phyloP scores from a whole-genome alignment of 2,888 invertebrate genomes.

The Cerceris rybyensis region DNA sequence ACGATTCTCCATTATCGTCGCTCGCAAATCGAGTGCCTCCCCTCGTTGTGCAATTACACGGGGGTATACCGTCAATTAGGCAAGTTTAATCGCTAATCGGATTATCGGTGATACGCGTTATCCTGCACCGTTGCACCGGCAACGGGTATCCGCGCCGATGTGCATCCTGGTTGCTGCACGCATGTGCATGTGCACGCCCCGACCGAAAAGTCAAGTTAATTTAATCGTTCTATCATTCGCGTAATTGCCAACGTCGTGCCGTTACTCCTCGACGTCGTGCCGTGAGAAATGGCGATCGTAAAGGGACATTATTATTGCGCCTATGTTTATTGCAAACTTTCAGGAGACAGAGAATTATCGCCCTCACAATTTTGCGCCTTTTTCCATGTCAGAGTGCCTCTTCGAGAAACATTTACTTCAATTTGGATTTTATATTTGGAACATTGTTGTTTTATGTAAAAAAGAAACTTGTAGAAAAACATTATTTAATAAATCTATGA shows the following conservation, averaged over 20 bases:
- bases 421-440: too few species aligned
- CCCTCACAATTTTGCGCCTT: too few species aligned
- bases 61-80: slow-evolving; percentile 65
- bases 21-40: slow-evolving; percentile 48
- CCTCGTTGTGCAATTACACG: slow-evolving; percentile 56
- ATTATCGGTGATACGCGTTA: slow-evolving; percentile 64
- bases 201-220: slow-evolving; percentile 58
- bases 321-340: background rate
- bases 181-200: background rate
- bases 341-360: too few species aligned
- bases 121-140: slow-evolving; percentile 34
- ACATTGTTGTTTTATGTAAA: too few species aligned
- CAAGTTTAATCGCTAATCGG: slow-evolving; percentile 67
- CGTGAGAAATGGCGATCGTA: slow-evolving; percentile 31
- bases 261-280: background rate
- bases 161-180: slow-evolving; percentile 4
- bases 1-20: slow-evolving; percentile 50
- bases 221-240: slow-evolving; percentile 41
- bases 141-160: slow-evolving; percentile 3
- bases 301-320: slow-evolving; percentile 3
- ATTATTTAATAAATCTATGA: too few species aligned
- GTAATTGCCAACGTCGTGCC: slow-evolving; percentile 40
- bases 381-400: too few species aligned
- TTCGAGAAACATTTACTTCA: too few species aligned
- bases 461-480: too few species aligned